phyloP scores from a whole-genome alignment of 1,140 invertebrate species.

The Listronotus oregonensis region DNA sequence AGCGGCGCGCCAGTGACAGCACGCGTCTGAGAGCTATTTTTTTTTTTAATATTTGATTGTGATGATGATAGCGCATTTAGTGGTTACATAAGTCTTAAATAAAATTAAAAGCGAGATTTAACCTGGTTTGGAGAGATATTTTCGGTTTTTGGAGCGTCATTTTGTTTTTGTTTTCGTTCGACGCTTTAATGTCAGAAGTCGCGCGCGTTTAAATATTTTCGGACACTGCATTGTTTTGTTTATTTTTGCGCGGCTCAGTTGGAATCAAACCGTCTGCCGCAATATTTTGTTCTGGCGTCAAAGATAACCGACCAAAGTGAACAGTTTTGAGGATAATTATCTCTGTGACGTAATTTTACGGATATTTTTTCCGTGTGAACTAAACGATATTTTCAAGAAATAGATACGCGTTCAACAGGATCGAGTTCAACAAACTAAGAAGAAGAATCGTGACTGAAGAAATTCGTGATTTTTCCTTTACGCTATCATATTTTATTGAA shows the following conservation, averaged over 20 bases:
- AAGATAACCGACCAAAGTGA: no score
- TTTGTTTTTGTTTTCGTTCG: no score
- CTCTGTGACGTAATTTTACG: not conserved
- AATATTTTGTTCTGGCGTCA: no score
- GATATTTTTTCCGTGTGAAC: not conserved
- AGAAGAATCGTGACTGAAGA: not conserved
- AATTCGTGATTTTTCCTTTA: conserved; percentile 10
- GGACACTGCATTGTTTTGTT: conserved; percentile 2
- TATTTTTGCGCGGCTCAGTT: conserved; percentile 3
- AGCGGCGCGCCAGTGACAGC: conserved; percentile 4
- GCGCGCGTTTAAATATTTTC: not conserved
- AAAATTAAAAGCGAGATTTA: no score
- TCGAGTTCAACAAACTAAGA: not conserved
- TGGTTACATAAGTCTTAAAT: no score
- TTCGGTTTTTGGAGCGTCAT: no score
- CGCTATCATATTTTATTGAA: conserved; percentile 1
- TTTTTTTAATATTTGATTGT: no score
- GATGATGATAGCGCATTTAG: no score
- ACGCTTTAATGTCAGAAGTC: not conserved
- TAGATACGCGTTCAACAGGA: not conserved
- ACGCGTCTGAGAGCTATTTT: not conserved
- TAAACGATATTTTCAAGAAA: not conserved
- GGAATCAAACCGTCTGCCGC: not conserved
- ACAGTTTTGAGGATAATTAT: no score
- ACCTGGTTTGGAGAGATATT: no score